phyloP scores from a whole-genome alignment of 1,140 invertebrate species.

The Drosophila ananassae region DNA sequence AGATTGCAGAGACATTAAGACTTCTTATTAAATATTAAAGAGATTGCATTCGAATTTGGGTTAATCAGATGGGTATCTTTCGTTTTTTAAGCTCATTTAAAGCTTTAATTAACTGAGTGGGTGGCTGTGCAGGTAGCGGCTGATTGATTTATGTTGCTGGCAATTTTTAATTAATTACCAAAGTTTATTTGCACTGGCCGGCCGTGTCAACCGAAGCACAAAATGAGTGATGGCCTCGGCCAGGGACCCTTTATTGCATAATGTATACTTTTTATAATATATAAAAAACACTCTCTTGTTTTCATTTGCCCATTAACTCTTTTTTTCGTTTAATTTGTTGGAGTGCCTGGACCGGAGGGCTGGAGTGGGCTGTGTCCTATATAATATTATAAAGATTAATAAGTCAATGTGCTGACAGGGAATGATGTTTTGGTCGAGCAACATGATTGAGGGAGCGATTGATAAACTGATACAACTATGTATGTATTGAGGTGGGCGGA shows the following conservation, averaged over 20 bases:
- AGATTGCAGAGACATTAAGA: conserved; percentile 17
- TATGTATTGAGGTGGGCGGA: conserved; percentile 28
- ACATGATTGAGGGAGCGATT: conserved; percentile 65
- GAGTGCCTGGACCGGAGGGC: conserved; percentile 44
- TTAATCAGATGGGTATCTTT: neutral
- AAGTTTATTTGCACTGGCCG: conserved; percentile 59
- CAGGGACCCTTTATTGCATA: conserved; percentile 33
- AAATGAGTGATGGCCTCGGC: conserved; percentile 65
- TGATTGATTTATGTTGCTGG: conserved; percentile 74
- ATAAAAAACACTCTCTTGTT: conserved; percentile 66
- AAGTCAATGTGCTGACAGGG: conserved; percentile 66
- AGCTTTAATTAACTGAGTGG: conserved; percentile 49
- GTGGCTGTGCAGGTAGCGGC: neutral
- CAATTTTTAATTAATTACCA: conserved; percentile 82
- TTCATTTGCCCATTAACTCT: conserved; percentile 31
- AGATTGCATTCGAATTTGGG: neutral
- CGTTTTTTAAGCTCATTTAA: conserved; percentile 38
- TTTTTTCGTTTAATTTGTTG: conserved; percentile 56
- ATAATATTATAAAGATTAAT: conserved; percentile 59
- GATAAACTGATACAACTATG: conserved; percentile 31
- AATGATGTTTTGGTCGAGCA: conserved; percentile 47
- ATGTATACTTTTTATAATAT: conserved; percentile 74
- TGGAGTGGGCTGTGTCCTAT: conserved; percentile 9
- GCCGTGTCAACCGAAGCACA: conserved; percentile 55
- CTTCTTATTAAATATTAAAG: neutral